These are phyloP conservation scores for Globia sparganii DNA, from an alignment of 2,888 invertebrate genomes.

Conservation along the genomic window DNA sequence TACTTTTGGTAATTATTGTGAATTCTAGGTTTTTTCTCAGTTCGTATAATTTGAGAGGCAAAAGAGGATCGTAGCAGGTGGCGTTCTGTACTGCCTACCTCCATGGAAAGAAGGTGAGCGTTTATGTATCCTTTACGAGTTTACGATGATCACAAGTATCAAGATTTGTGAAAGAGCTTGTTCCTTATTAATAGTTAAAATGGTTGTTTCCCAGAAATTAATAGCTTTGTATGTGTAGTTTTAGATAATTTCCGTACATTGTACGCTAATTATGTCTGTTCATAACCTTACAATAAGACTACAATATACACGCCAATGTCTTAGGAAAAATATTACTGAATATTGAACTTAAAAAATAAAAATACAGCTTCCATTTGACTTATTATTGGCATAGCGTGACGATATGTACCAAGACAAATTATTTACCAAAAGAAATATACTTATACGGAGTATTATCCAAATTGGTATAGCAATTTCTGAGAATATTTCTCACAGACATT, in stretches of 20 bases:
- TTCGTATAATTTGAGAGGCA: background rate
- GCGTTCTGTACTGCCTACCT: background rate
- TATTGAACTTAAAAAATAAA: background rate
- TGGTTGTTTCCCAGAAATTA: background rate
- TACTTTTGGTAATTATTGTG: conserved; percentile 3
- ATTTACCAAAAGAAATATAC: conserved; percentile 47
- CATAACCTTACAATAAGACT: background rate
- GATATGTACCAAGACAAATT: conserved; percentile 42
- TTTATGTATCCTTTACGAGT: background rate
- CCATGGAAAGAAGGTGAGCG: background rate
- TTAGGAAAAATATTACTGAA: background rate
- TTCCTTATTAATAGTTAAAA: background rate
- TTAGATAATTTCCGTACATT: background rate
- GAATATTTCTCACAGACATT: conserved; percentile 27
- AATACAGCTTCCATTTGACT: conserved; percentile 20
- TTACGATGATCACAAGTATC: background rate
- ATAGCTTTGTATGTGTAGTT: background rate
- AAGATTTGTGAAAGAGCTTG: background rate
- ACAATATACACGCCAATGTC: background rate
- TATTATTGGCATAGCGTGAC: conserved; percentile 61
- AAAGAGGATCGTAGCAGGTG: no score
- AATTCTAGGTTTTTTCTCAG: background rate
- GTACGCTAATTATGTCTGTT: conserved; percentile 4
- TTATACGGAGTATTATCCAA: conserved; percentile 54
- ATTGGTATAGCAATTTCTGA: conserved; percentile 62